Conservation (phyloP, 2,113 vertebrate genomes). For the Hypomesus transpacificus region DNA sequence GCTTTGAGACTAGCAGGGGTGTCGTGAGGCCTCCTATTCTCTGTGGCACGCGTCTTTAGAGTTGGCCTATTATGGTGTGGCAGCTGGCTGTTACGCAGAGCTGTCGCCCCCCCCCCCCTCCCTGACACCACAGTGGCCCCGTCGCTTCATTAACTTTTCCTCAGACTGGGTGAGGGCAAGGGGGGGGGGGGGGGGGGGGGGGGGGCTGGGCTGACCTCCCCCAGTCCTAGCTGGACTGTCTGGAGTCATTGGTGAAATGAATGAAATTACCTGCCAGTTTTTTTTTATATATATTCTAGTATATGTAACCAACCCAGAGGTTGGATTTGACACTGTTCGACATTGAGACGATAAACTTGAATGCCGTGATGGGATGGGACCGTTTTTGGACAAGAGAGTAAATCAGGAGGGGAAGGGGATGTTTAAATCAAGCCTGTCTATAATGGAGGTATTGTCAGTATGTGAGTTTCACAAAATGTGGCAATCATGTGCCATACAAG, state of each 20-base stretch:
- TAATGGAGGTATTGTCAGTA: no score
- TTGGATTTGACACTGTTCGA: no score
- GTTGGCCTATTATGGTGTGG: slow-evolving; percentile 30
- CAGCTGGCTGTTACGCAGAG: slow-evolving; percentile 27
- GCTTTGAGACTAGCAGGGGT: slow-evolving; percentile 30
- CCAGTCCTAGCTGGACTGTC: not conserved
- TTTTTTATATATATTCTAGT: no score
- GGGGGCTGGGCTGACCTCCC: slow-evolving; percentile 2
- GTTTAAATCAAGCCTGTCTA: no score
- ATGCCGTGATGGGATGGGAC: no score
- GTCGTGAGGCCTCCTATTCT: slow-evolving; percentile 1
- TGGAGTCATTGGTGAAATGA: not conserved
- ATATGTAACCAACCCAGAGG: no score
- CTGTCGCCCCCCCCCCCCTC: not conserved
- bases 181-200: no score
- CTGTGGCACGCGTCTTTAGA: slow-evolving; percentile 29
- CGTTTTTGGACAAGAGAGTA: no score
- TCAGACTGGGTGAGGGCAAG: not conserved
- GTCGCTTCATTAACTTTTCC: slow-evolving; percentile 21
- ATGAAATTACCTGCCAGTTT: not conserved
- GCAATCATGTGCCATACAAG: no score
- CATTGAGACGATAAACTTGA: no score
- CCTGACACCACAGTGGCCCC: slow-evolving; percentile 9
- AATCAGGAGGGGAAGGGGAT: no score
- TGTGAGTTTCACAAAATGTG: no score